Conservation (phyloP, 2,113 vertebrate genomes). For the Melozone crissalis region DNA sequence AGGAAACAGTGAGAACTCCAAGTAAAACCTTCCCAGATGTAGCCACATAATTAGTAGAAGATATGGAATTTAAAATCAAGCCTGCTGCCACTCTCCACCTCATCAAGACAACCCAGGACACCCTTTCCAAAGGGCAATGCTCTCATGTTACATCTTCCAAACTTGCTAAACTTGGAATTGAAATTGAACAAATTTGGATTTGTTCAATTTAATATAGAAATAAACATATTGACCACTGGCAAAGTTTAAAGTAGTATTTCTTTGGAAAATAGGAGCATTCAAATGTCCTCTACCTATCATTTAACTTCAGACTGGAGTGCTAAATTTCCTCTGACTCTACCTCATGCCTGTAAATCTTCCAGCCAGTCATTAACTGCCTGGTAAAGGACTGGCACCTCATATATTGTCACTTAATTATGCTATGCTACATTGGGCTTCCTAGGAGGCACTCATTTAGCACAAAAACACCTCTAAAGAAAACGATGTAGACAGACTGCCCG, state of each 20-base stretch:
- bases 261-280: not conserved
- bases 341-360: constrained; percentile 68
- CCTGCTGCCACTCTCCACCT: not conserved
- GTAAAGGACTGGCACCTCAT: constrained; percentile 71
- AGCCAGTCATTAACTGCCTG: constrained; percentile 64
- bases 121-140: not conserved
- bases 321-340: constrained; percentile 61
- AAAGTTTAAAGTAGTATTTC: not conserved
- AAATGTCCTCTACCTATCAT: not conserved
- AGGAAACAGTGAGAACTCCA: not conserved
- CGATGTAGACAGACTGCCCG: constrained; percentile 53
- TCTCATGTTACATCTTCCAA: fast-evolving
- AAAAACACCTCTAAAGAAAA: constrained; percentile 74
- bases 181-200: not conserved
- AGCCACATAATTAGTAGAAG: not conserved
- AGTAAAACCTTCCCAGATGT: not conserved
- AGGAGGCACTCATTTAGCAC: constrained; percentile 72
- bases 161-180: not conserved
- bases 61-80: not conserved
- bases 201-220: not conserved
- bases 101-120: not conserved
- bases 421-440: constrained; percentile 72
- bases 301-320: constrained; percentile 8
- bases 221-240: not conserved
- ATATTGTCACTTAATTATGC: constrained; percentile 75